Evolutionary conservation across 2,113 vertebrate species (phyloP), one percentile per base, ranked within the genome.

Genomic region (Enhydra lutris): DNA sequence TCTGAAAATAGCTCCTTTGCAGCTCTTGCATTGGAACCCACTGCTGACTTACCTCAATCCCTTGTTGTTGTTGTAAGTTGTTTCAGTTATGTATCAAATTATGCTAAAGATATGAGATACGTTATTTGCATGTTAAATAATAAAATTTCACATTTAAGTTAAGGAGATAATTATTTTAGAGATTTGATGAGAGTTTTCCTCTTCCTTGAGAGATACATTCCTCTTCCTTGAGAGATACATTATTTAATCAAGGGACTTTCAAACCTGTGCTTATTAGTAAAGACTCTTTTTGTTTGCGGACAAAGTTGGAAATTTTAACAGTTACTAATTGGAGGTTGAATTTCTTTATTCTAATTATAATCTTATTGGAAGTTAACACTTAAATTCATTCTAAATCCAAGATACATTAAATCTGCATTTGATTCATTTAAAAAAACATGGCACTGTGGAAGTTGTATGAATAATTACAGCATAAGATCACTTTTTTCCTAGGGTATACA

Each of bases 401-500:
- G 42, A 91, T 78, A 50, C 61, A 24, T 63, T 91, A 18, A 50
- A 0, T 81, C 52, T 83, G 18, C 57, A 29, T 96, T 63, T 88
- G 86, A 96, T 83, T 85, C 1, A 50, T 6, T 73, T 92, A 73
- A 47, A 11, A 84, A 84, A 42, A 71, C 31, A 7, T 42, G 7
- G 65, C 14, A 18, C 59, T 67, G 31, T 97, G 74, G 24, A 20
- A 84, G 73, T n/a, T 34, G 0, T 15, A 3, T 67, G 86, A 67
- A 1, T 87, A 80, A 52, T 81, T 69, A 80, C 0, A 18, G 39
- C 92, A 47, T 23, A 4, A 0, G 26, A 13, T 18, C 5, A 0
- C 65, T 67, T 93, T n/a, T 84, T 63, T 97, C 97, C 7, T 97
- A 99, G 99, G 99, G 14, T 99, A 99, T 97, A 99, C 99, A 2